These are phyloP conservation scores for Aegithalos caudatus DNA, from an alignment of 2,113 vertebrate species.

Conservation along the genomic window DNA sequence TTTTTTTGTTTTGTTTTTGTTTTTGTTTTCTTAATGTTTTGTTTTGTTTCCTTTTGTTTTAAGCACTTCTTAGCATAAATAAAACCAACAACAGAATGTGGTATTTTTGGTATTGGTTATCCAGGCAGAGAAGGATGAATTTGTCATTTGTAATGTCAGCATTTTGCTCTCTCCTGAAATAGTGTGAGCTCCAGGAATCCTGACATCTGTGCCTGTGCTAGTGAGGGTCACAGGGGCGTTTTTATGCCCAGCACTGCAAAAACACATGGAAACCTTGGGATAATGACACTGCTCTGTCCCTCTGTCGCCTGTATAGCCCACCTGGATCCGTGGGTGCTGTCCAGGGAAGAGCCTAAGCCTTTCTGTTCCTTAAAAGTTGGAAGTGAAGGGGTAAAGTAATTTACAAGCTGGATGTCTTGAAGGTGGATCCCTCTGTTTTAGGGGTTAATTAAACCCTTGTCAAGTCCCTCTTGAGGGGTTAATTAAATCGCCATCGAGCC, in stretches of 20 bases:
- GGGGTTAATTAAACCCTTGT: not conserved
- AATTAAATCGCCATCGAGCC: not conserved
- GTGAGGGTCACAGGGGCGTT: not conserved
- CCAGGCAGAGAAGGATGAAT: not conserved
- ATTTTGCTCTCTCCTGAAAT: not conserved
- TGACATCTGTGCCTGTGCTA: not conserved
- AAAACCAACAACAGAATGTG: not conserved
- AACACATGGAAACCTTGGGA: not conserved
- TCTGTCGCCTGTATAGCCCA: not conserved
- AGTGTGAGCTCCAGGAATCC: not conserved
- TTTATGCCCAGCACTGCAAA: not conserved
- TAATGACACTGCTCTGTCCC: not conserved
- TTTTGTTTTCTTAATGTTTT: no score
- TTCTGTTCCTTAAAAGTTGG: not conserved
- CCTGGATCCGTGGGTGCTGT: not conserved
- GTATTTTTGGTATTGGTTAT: not conserved
- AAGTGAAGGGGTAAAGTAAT: not conserved
- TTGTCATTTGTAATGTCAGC: rapidly evolving
- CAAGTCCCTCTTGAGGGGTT: not conserved
- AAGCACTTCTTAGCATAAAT: not conserved
- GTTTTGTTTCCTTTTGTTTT: not conserved
- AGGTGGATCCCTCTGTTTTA: not conserved
- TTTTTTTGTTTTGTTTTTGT: not conserved
- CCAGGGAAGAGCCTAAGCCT: not conserved
- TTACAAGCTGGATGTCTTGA: not conserved